Evolutionary conservation across 2,113 vertebrate genomes (phyloP).

Genomic region (Percina caprodes): DNA sequence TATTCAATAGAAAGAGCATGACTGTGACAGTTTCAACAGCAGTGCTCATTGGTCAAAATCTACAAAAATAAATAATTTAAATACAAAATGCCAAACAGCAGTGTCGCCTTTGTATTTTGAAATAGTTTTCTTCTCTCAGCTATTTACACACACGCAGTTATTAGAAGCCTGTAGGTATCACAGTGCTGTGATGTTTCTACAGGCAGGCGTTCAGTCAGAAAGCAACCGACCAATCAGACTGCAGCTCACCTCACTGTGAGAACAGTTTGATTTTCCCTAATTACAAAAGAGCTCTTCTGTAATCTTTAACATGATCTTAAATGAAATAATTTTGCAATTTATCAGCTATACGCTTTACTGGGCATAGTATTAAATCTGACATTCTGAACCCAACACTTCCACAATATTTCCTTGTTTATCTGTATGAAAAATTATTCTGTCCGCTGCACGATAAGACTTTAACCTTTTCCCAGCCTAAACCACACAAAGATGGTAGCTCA

Average conservation of each 20-base stretch:
- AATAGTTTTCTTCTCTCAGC: constrained; percentile 59
- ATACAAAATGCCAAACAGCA: constrained; percentile 89
- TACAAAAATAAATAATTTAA: constrained; percentile 96
- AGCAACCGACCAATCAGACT: constrained; percentile 37
- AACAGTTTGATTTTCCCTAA: neutral
- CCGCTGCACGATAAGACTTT: neutral
- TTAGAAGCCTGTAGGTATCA: constrained; percentile 60
- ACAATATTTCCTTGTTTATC: neutral
- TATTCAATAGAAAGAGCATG: constrained; percentile 89
- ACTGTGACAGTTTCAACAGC: constrained; percentile 48
- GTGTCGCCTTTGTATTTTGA: constrained; percentile 75
- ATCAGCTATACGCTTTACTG: neutral
- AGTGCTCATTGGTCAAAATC: constrained; percentile 80
- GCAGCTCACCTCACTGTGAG: constrained; percentile 3
- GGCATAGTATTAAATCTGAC: neutral
- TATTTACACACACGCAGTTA: constrained; percentile 59
- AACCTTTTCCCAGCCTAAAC: too few relatives aligned
- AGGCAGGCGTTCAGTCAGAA: constrained; percentile 18
- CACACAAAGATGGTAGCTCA: too few relatives aligned
- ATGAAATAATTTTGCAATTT: neutral
- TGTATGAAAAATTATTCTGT: neutral
- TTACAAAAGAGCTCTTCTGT: neutral
- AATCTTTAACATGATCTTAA: neutral
- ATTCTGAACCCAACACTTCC: neutral
- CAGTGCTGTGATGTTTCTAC: constrained; percentile 59